Evolutionary conservation across 1,140 invertebrate species (phyloP).

Genomic region (Philaenus spumarius): DNA sequence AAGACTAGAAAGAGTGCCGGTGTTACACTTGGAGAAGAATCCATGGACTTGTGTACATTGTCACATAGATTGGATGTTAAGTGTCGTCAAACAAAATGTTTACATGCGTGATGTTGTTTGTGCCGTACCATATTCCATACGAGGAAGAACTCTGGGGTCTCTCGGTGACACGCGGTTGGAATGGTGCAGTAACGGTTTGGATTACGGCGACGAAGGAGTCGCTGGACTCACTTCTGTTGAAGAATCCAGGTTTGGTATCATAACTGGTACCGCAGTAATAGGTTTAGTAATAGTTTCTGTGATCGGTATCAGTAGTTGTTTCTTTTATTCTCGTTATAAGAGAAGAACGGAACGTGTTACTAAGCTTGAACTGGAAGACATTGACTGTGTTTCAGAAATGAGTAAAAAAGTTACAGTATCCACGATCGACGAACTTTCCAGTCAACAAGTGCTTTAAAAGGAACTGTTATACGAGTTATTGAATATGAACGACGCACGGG

Average conservation of each 20-base stretch:
- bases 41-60: constrained; percentile 63
- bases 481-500: no score
- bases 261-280: constrained; percentile 45
- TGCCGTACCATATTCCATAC: constrained; percentile 42
- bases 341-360: no score
- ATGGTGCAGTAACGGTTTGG: constrained; percentile 41
- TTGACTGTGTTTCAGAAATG: no score
- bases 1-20: constrained; percentile 42
- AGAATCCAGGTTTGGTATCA: constrained; percentile 49
- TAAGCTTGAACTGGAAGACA: no score
- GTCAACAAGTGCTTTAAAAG: no score
- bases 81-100: constrained; percentile 43
- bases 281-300: constrained; percentile 46
- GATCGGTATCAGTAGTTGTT: constrained; percentile 20
- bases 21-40: constrained; percentile 51
- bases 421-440: no score
- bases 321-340: no score
- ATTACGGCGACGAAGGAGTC: constrained; percentile 28
- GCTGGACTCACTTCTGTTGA: constrained; percentile 37
- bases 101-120: constrained; percentile 32
- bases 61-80: constrained; percentile 48
- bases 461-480: no score
- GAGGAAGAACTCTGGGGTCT: constrained; percentile 43
- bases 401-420: no score
- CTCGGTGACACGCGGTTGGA: constrained; percentile 44